A percentile compares a stretch with the other conserved stretches of the same genome.
phyloP scores from a whole-genome alignment of 2,888 invertebrate species.

The Neocrepidodera transversa region DNA sequence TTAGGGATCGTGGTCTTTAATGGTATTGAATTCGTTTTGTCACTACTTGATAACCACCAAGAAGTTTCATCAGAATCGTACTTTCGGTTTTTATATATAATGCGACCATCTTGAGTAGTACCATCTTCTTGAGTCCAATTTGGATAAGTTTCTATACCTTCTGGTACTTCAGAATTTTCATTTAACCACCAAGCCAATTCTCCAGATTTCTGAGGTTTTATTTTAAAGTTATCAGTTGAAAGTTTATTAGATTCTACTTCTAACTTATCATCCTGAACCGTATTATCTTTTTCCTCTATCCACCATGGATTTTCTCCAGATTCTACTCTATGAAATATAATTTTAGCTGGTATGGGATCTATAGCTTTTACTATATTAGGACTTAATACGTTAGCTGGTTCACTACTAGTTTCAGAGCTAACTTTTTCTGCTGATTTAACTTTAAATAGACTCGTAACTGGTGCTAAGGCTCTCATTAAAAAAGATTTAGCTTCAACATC shows the following conservation, averaged over 20 bases:
- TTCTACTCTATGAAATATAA: constrained; percentile 60
- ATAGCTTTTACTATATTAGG: constrained; percentile 21
- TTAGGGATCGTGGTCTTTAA: constrained; percentile 62
- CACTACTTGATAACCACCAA: constrained; percentile 48
- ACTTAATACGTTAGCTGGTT: constrained; percentile 22
- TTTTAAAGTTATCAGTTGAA: neutral
- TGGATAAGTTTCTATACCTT: constrained; percentile 64
- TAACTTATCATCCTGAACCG: constrained; percentile 21
- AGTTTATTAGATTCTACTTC: neutral
- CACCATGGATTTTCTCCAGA: constrained; percentile 74
- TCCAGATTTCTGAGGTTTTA: constrained; percentile 56
- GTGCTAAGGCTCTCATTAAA: constrained; percentile 75
- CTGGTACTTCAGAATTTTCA: constrained; percentile 71
- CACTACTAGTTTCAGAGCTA: constrained; percentile 49
- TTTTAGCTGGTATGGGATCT: constrained; percentile 61
- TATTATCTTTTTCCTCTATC: constrained; percentile 51
- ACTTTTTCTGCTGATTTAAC: constrained; percentile 61
- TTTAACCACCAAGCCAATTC: constrained; percentile 78
- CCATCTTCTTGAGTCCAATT: constrained; percentile 47
- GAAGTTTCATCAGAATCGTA: constrained; percentile 48
- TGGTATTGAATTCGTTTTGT: constrained; percentile 39
- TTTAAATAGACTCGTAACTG: constrained; percentile 78
- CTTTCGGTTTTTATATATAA: constrained; percentile 38
- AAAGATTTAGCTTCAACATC: constrained; percentile 74
- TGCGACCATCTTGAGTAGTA: constrained; percentile 41